Evolutionary conservation across 2,888 invertebrate genomes (phyloP), one percentile per base, ranked within the genome.

Genomic region (Nomada ferruginata): DNA sequence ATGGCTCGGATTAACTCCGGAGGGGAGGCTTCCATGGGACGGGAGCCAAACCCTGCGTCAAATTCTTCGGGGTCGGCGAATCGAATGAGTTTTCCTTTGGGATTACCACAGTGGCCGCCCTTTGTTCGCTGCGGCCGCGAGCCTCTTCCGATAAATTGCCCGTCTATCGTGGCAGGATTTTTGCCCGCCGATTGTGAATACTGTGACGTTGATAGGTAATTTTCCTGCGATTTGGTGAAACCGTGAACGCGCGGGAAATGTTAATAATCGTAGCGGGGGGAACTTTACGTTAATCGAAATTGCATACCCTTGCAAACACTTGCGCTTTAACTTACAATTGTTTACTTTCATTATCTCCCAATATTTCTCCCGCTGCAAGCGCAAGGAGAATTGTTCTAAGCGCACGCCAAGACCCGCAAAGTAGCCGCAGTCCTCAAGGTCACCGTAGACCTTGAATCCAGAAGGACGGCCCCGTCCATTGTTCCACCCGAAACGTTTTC

Each of bases 1-100:
- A 92, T 92, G 92, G 91, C 90, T 90, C 90, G 93, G 93, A 93
- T 93, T 92, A 92, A 91, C 91, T 91, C 72, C 75, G 85, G 72
- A 78, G 79, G 81, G 77, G 78, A 18, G 64, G 53, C 47, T 55
- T 55, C 0, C 26, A 44, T 7, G 10, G 44, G 29, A n/a, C 29
- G 18, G 44, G 47, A 9, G 47, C 18, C 82, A 83, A 72, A 73
- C 74, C 84, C 86, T 82, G 84, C 89, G 89, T 89, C 91, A 88
- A 90, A 90, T 92, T 91, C 91, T 91, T 91, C 83, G 89, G 87
- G 87, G 90, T 89, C 89, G 88, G 83, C 88, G 73, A 82, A 89
- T 87, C 82, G 87, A 87, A 87, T 89, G 86, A 89, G 89, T 88
- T 89, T 89, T 89, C 89, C 85, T 88, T 61, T 64, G 83, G 88